These are phyloP conservation scores for Eupsilia transversa DNA, from an alignment of 2,888 invertebrate species.

Conservation along the genomic window DNA sequence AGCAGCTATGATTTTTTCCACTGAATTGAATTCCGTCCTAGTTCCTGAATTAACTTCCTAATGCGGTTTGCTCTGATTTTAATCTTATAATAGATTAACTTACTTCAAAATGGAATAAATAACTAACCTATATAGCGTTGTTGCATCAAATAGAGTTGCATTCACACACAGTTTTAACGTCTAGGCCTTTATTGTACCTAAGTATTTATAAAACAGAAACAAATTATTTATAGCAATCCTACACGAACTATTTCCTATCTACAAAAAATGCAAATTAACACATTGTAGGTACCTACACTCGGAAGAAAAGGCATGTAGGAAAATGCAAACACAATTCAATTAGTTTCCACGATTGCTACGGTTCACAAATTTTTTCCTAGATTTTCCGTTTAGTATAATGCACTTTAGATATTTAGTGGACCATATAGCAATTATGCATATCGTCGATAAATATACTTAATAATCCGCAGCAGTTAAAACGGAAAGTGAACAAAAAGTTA, in stretches of 20 bases:
- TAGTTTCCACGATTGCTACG: constrained; percentile 9
- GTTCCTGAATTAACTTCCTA: not conserved
- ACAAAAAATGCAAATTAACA: not conserved
- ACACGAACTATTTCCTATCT: not conserved
- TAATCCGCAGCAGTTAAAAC: constrained; percentile 25
- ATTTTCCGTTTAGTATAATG: not conserved
- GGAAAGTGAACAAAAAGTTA: constrained; percentile 59
- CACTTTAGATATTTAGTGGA: not conserved
- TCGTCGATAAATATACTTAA: not conserved
- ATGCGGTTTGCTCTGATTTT: constrained; percentile 14
- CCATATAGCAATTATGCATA: not conserved
- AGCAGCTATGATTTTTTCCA: not conserved
- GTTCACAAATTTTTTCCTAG: constrained; percentile 15
- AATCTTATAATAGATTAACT: not conserved
- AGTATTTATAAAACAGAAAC: not conserved
- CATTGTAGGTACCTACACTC: not conserved
- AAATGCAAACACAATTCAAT: constrained; percentile 23
- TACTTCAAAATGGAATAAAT: not conserved
- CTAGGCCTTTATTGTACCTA: not conserved
- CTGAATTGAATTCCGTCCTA: not conserved
- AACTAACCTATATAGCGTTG: no score
- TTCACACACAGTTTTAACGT: not conserved
- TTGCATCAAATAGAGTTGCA: no score
- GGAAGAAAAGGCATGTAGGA: not conserved
- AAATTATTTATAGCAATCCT: not conserved